These are phyloP conservation scores for Momotus momota DNA, from an alignment of 2,797 vertebrate species.

Conservation along the genomic window DNA sequence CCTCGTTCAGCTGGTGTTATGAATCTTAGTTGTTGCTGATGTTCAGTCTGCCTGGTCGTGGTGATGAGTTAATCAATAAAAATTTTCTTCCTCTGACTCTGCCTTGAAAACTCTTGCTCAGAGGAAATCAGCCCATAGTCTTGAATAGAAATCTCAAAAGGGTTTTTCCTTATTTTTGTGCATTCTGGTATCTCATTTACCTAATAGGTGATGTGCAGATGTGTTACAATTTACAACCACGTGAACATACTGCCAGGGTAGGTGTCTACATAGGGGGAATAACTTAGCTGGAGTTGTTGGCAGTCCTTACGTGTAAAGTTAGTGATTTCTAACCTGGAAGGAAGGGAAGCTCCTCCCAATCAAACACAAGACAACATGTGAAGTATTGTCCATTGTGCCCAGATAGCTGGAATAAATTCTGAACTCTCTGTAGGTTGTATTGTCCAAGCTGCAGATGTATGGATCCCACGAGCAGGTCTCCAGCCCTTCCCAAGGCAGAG, in stretches of 20 bases:
- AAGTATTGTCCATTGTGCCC: not conserved
- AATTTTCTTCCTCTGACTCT: not conserved
- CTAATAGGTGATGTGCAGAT: too few species aligned
- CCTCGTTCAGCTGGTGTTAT: not conserved
- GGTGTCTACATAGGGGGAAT: too few species aligned
- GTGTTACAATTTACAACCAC: fast-evolving
- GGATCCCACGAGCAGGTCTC: not conserved
- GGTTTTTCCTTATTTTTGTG: not conserved
- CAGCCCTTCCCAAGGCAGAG: not conserved
- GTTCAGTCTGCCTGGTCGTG: not conserved
- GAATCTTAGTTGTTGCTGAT: not conserved
- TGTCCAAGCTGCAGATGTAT: not conserved
- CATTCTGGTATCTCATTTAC: not conserved
- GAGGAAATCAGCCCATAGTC: not conserved
- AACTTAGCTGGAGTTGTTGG: not conserved
- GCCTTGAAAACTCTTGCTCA: not conserved
- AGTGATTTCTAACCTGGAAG: not conserved
- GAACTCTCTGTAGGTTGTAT: not conserved
- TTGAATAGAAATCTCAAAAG: not conserved
- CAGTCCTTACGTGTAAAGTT: fast-evolving
- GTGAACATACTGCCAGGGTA: not conserved
- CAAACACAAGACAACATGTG: not conserved
- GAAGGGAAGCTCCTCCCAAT: not conserved
- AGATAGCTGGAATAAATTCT: not conserved
- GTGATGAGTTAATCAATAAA: not conserved